Evolutionary conservation across 1,140 invertebrate species (phyloP).

Genomic region (Pogonognathellus flavescens): DNA sequence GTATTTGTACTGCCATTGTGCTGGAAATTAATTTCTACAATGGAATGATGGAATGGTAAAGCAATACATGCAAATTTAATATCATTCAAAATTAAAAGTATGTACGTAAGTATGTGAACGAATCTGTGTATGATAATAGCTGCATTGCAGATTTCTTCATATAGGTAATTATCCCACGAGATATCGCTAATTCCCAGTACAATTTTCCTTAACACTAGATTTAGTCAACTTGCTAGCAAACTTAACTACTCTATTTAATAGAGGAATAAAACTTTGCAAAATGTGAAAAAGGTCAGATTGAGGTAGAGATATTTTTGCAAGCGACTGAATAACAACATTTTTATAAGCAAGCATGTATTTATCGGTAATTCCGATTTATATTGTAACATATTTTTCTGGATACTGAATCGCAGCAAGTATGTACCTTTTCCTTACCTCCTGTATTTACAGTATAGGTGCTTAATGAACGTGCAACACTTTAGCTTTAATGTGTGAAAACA

Average conservation of each 20-base stretch:
- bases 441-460: too few species aligned
- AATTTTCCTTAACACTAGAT: background rate
- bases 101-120: background rate
- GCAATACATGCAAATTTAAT: background rate
- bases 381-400: too few species aligned
- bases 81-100: background rate
- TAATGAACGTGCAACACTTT: too few species aligned
- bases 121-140: background rate
- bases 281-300: background rate
- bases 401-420: too few species aligned
- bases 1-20: background rate
- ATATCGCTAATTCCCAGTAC: conserved; percentile 1
- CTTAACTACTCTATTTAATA: background rate
- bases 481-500: too few species aligned
- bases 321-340: too few species aligned
- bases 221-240: too few species aligned
- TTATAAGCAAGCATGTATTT: too few species aligned
- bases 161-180: conserved; percentile 24
- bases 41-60: background rate
- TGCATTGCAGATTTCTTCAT: conserved; percentile 32
- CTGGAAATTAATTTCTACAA: background rate
- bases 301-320: background rate
- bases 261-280: background rate
- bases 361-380: too few species aligned
- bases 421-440: too few species aligned